Evolutionary conservation across 2,888 invertebrate species (phyloP), one percentile per base, ranked within the genome.

Genomic region (Leptopilina drosophilae): DNA sequence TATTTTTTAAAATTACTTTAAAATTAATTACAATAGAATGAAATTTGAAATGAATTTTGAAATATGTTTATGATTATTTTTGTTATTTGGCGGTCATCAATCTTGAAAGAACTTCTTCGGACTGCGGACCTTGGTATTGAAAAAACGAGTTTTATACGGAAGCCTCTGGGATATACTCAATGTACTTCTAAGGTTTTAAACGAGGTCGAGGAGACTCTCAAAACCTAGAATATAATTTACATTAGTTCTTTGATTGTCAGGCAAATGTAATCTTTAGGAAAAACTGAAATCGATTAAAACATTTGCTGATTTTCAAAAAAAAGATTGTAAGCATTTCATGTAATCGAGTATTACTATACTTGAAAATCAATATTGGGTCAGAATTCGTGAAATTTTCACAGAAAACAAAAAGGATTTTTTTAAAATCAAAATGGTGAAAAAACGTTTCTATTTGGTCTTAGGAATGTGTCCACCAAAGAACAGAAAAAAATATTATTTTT

Each of bases 81-180:
- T 42, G 15, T 5, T 11, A 12, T 56, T 1, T 20, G 15, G 42
- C 15, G 64, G 42, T 76, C 42, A 33, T 64, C 26, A 76, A 42
- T 42, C 20, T 46, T 15, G 15, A 14, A 64, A 65, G 77, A 78
- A 81, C 82, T 82, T 62, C 66, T 77, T 80, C 76, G 75, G 76
- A 89, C 86, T 89, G 85, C 86, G 85, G 84, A 89, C 88, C 88
- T 89, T 90, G 89, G 86, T 89, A 89, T 87, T 90, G 88, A 89
- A 88, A 87, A 86, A 64, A 64, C 82, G 78, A 84, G 87, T 87
- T 90, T 89, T 90, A 90, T 89, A 90, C 85, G 86, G 88, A 90
- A 89, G 88, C 90, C 88, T 84, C 80, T 84, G 82, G 82, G 84
- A 83, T 85, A 85, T 87, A 84, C 82, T 84, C 86, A 82, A 84